Evolutionary conservation across 1,140 invertebrate genomes (phyloP), one percentile per base, ranked within the genome.

Genomic region (Drosophila tropicalis): DNA sequence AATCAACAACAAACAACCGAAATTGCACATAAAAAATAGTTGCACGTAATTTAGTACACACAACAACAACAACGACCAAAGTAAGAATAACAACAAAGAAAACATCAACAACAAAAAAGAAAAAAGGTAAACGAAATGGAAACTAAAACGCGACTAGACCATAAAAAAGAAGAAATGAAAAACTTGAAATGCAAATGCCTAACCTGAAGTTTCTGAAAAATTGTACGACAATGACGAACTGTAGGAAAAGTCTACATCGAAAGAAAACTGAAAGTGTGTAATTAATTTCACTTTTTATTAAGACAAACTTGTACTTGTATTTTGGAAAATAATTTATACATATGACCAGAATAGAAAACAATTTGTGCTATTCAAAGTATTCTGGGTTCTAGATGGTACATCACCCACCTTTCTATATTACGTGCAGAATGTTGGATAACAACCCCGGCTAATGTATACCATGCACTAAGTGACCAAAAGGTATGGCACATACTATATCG

Each of bases 21-120:
- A 71, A 78, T 58, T 75, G 70, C 79, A 62, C 72, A 90, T 82
- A 73, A 77, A 80, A 86, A 90, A 90, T 90, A 86, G 73, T 82
- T 90, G 73, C 86, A 90, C 86, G 86, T 90, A 90, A 73, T 90
- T 87, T 82, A 72, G 74, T 72, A 72, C 67, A 78, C 47, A 78
- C 61, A 64, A 67, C 55, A 65, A 51, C 62, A 61, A 56, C 58
- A 65, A 64, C 57, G 41, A 56, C 56, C n/a, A n/a, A n/a, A 67
- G 54, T 36, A 61, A 51, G 40, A 47, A 64, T 61, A 76, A 67
- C 54, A 68, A 51, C 67, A 56, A 70, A 71, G 76, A 76, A 71
- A 58, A 78, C 73, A 79, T 72, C 70, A 73, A 55, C 57, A 72
- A 57, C 44, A 25, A 3, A 25, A 25, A 25, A 25, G 22, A 39